Evolutionary conservation across 2,797 vertebrate genomes (phyloP).

Genomic region (Apogon talboti): DNA sequence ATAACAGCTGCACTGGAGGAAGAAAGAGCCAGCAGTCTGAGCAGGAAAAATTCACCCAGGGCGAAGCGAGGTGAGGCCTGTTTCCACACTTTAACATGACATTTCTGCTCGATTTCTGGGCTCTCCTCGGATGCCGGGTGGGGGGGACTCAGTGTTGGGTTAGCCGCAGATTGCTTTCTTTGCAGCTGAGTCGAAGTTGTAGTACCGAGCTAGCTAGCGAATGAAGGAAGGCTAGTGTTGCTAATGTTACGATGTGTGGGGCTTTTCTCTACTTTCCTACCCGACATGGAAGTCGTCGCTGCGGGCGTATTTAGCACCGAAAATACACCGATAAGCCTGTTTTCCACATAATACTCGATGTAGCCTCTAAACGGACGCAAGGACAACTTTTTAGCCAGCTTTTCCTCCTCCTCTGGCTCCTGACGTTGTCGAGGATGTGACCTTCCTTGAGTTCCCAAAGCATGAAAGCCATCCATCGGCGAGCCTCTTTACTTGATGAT

Average conservation of each 20-base stretch:
- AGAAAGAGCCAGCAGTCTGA: conserved; percentile 91
- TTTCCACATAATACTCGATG: fast-evolving
- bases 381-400: conserved; percentile 50
- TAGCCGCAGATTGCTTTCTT: not conserved
- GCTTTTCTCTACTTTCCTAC: conserved; percentile 67
- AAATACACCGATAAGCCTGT: not conserved
- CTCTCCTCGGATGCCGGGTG: no score
- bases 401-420: conserved; percentile 54
- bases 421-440: conserved; percentile 80
- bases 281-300: conserved; percentile 47
- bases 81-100: conserved; percentile 6
- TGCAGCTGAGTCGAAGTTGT: conserved; percentile 64
- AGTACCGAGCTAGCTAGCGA: conserved; percentile 59
- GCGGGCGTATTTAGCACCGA: not conserved
- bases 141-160: no score
- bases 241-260: conserved; percentile 70
- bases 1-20: conserved; percentile 98
- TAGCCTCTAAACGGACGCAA: not conserved
- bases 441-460: conserved; percentile 79
- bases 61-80: conserved; percentile 90
- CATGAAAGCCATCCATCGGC: conserved; percentile 76
- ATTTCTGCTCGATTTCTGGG: not conserved
- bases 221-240: conserved; percentile 66
- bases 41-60: conserved; percentile 88
- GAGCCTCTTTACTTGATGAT: conserved; percentile 70